Base-by-base conservation (phyloP, 2,888 invertebrate species). In the Brassicogethes aeneus region DNA sequence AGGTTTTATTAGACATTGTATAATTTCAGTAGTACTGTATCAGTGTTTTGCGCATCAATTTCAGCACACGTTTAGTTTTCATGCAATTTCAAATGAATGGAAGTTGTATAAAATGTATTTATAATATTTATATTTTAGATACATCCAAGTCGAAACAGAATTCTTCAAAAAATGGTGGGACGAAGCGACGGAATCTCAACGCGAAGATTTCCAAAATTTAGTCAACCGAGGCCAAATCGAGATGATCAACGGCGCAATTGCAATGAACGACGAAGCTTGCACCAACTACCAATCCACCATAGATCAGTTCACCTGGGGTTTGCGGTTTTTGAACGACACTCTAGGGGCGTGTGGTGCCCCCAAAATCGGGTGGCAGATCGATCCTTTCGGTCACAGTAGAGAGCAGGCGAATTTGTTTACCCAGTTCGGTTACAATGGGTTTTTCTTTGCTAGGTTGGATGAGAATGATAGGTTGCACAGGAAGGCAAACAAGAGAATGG, bases 91-190 rank as follows among this genome's bases (percentile, higher is more conserved):
- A n/a, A n/a, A n/a, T n/a, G n/a, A n/a, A n/a, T n/a, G n/a, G n/a
- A n/a, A n/a, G n/a, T n/a, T n/a, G n/a, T n/a, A n/a, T n/a, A n/a
- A n/a, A n/a, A n/a, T n/a, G n/a, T n/a, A n/a, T n/a, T n/a, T n/a
- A n/a, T n/a, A n/a, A n/a, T n/a, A 40, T 3, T n/a, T 41, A 1
- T 37, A 30, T 45, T 53, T 35, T 42, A 81, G 83, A 56, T 87
- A 86, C 62, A 85, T 87, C 23, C 85, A 85, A 60, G 86, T 88
- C 1, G 88, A 89, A 61, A 80, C 85, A 0, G 82, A 82, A 0
- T 89, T 79, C 61, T 81, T 89, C 62, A 80, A 80, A 74, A 76
- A 84, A 55, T 89, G 87, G 87, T 89, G 86, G 86, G 70, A 73
- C 44, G 74, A 80, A 45, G 82, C 82, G 59, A 63, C 71, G 7